These are phyloP conservation scores for Neoascia interrupta DNA, from an alignment of 2,888 invertebrate species.

Conservation along the genomic window DNA sequence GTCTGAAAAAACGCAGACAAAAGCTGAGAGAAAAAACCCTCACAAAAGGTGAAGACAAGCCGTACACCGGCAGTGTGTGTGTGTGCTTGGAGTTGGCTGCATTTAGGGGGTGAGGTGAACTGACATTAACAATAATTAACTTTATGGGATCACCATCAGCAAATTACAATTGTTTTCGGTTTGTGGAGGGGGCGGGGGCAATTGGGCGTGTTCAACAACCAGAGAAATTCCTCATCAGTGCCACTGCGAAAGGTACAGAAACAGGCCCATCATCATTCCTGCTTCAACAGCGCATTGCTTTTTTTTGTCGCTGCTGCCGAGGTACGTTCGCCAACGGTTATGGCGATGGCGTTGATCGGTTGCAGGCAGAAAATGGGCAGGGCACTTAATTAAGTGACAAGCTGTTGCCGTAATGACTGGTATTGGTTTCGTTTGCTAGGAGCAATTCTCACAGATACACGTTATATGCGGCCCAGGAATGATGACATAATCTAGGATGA, in stretches of 20 bases:
- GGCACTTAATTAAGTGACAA: constrained; percentile 67
- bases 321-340: constrained; percentile 40
- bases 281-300: background rate
- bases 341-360: constrained; percentile 63
- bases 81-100: background rate
- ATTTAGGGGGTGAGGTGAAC: constrained; percentile 62
- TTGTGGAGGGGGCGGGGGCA: background rate
- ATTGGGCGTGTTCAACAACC: constrained; percentile 20
- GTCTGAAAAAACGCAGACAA: constrained; percentile 17
- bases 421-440: no score
- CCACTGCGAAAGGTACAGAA: background rate
- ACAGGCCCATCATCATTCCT: constrained; percentile 8
- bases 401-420: constrained; percentile 41
- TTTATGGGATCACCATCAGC: constrained; percentile 67
- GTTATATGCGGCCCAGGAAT: no score
- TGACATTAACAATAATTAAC: constrained; percentile 69
- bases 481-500: no score
- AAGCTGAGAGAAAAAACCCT: constrained; percentile 25
- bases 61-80: constrained; percentile 14
- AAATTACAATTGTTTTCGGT: constrained; percentile 58
- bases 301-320: background rate
- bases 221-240: constrained; percentile 50
- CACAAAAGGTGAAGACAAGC: constrained; percentile 59
- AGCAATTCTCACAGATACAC: no score
- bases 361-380: constrained; percentile 65